Evolutionary conservation across 2,888 invertebrate species (phyloP).

Genomic region (Drosophila robusta): DNA sequence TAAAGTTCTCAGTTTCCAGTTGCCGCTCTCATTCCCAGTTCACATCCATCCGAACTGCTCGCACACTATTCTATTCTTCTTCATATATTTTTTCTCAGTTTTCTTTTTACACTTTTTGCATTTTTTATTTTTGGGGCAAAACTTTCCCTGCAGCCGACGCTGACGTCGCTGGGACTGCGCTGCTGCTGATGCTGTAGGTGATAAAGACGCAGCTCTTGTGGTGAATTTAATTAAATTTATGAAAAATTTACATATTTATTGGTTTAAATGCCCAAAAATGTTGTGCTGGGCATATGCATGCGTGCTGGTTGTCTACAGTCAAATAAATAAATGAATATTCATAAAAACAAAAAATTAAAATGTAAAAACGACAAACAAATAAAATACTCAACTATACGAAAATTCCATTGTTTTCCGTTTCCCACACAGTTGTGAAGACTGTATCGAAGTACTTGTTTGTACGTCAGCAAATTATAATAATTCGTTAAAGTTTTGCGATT

Average conservation of each 20-base stretch:
- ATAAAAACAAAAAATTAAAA: conserved; percentile 44
- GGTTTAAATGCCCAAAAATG: conserved; percentile 75
- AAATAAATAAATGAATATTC: conserved; percentile 69
- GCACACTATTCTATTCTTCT: conserved; percentile 35
- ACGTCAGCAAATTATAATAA: not conserved
- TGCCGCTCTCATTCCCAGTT: not conserved
- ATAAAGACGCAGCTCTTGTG: conserved; percentile 66
- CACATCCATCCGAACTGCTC: conserved; percentile 4
- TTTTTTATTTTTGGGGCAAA: conserved; percentile 28
- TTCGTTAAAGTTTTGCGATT: not conserved
- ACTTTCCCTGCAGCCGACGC: conserved; percentile 47
- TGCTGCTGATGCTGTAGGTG: conserved; percentile 35
- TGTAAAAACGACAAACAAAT: conserved; percentile 1
- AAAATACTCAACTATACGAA: conserved; percentile 1
- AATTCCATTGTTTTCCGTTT: conserved; percentile 3
- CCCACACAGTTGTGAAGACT: conserved; percentile 13
- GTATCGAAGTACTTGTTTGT: not conserved
- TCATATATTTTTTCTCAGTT: conserved; percentile 4
- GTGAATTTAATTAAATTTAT: conserved; percentile 81
- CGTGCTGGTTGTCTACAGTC: conserved; percentile 45
- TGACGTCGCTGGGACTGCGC: not conserved
- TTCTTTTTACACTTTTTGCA: conserved; percentile 23
- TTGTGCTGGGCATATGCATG: conserved; percentile 49
- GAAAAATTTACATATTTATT: conserved; percentile 82
- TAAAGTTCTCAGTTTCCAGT: conserved; percentile 32